Evolutionary conservation across 2,113 vertebrate genomes (phyloP), one percentile per base, ranked within the genome.

Genomic region (Sceloporus tristichus): DNA sequence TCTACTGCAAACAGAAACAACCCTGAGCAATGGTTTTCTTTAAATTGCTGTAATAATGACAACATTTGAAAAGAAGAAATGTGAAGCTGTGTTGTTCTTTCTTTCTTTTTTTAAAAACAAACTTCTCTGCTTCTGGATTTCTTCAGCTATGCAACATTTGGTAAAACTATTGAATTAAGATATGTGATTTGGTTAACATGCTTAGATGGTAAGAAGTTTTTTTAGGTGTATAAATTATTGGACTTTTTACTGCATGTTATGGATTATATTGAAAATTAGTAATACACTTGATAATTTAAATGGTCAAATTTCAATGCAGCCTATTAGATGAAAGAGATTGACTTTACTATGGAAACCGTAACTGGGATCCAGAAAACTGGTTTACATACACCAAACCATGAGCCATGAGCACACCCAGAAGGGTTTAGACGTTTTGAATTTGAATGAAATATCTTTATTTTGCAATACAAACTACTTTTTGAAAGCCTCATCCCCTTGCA

Each of bases 291-390:
- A 71, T 42, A 70, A 42, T 10, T 29, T 11, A 65, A 19, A 65
- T 40, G 13, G 9, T 18, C 59, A 40, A 66, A 82, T 82, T 42
- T 65, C 34, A 59, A 13, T 83, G 75, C 74, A 23, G 8, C 66
- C 19, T 65, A 66, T 23, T 76, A 40, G 71, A 8, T 18, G 3
- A 76, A 65, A 62, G 14, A 40, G 75, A 40, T 40, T 87, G 83
- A 66, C 79, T 89, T 84, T 77, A 90, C 85, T 85, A 40, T 87
- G 40, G 23, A 79, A 85, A 89, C 83, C 89, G 59, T 77, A 79
- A 82, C 85, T 89, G 48, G 16, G 54, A 25, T 38, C 1, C 14
- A 81, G 25, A 48, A 40, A 21, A 25, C 23, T 81, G 19, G 53
- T 82, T 40, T 81, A 38, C 18, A 23, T 86, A 23, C 21, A 40